phyloP scores from a whole-genome alignment of 2,888 invertebrate genomes.

The Ormia ochracea region DNA sequence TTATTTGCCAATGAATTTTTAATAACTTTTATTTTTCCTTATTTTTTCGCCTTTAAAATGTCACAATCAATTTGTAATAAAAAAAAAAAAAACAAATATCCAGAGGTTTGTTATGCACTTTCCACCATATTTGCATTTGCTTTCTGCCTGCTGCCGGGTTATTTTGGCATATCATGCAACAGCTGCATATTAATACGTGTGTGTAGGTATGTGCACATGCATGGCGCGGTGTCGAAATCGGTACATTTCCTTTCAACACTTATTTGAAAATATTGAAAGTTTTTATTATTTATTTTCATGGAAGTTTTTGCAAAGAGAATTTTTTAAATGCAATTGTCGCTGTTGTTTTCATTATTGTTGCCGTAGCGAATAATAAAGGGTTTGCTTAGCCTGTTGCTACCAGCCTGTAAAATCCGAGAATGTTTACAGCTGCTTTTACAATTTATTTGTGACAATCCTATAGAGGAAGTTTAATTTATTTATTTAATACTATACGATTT shows the following conservation, averaged over 20 bases:
- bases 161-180: slow-evolving; percentile 1
- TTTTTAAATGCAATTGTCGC: slow-evolving; percentile 8
- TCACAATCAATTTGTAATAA: neutral
- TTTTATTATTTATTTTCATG: neutral
- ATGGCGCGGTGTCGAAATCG: slow-evolving; percentile 18
- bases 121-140: neutral
- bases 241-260: slow-evolving; percentile 32
- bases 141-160: neutral
- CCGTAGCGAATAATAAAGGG: too few species aligned
- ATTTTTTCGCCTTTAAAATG: neutral
- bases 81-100: too few species aligned
- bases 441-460: neutral
- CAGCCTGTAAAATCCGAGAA: too few species aligned
- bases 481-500: neutral
- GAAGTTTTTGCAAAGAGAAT: neutral
- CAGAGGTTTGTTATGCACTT: slow-evolving; percentile 25
- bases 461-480: neutral
- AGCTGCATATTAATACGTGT: neutral
- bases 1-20: too few species aligned
- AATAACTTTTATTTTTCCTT: neutral
- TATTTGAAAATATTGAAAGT: neutral
- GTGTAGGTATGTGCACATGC: neutral
- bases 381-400: too few species aligned
- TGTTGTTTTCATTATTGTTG: neutral
- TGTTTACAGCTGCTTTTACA: too few species aligned